Evolutionary conservation across 2,113 vertebrate genomes (phyloP).

Genomic region (Rhynchomys soricoides): DNA sequence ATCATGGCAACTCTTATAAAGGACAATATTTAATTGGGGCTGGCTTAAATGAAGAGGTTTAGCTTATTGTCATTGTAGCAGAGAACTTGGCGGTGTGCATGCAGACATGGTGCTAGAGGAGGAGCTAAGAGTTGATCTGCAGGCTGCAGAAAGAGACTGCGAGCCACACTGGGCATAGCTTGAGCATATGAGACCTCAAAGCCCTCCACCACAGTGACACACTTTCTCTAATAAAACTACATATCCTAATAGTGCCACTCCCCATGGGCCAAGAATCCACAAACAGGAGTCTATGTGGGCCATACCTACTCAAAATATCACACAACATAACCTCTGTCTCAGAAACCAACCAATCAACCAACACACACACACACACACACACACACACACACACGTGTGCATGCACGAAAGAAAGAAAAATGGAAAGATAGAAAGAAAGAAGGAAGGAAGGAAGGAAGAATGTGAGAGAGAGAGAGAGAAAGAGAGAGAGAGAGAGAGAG

Average conservation of each 20-base stretch:
- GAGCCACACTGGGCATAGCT: not conserved
- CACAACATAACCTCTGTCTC: not conserved
- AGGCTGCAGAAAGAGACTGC: not conserved
- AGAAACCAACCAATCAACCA: not conserved
- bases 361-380: too few relatives aligned
- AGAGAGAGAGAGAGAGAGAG: too few relatives aligned
- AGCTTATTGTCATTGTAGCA: not conserved
- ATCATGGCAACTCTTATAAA: not conserved
- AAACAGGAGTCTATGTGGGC: not conserved
- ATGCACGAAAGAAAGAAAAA: not conserved
- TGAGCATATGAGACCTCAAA: not conserved
- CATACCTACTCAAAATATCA: not conserved
- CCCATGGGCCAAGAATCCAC: not conserved
- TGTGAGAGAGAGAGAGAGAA: too few relatives aligned
- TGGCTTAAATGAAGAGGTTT: not conserved
- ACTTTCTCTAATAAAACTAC: not conserved
- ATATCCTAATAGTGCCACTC: not conserved
- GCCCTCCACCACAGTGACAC: not conserved
- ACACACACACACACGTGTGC: too few relatives aligned
- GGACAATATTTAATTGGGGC: not conserved
- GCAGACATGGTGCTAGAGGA: not conserved
- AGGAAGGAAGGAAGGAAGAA: too few relatives aligned
- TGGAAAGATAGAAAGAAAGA: too few relatives aligned
- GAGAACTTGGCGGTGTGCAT: not conserved
- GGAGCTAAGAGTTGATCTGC: not conserved